Evolutionary conservation across 2,797 vertebrate genomes (phyloP).

Genomic region (Rallus crepitans): DNA sequence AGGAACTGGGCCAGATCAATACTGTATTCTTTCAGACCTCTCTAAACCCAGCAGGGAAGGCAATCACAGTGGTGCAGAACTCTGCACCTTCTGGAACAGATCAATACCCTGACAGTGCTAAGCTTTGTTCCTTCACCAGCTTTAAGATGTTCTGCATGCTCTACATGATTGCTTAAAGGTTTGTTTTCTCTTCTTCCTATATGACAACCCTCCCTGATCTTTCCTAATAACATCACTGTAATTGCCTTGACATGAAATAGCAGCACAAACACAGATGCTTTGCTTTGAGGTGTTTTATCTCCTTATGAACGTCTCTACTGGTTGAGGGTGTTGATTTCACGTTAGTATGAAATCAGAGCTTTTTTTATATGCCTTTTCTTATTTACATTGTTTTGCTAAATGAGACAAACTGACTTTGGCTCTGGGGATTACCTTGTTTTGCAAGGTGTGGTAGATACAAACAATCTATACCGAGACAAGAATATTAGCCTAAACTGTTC

Average conservation of each 20-base stretch:
- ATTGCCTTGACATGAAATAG: constrained; percentile 84
- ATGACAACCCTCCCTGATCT: constrained; percentile 79
- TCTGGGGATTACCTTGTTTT: not conserved
- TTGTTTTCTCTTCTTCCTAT: constrained; percentile 86
- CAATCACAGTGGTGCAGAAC: constrained; percentile 88
- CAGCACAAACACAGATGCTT: constrained; percentile 74
- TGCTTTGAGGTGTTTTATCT: constrained; percentile 76
- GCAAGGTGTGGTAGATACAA: not conserved
- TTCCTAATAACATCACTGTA: constrained; percentile 82
- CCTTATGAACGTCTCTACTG: constrained; percentile 59
- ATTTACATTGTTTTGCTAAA: constrained; percentile 58
- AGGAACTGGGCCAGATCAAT: constrained; percentile 93
- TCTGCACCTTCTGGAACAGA: constrained; percentile 91
- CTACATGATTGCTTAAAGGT: constrained; percentile 99
- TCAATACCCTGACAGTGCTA: constrained; percentile 93
- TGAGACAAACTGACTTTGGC: constrained; percentile 63
- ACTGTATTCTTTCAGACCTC: constrained; percentile 89
- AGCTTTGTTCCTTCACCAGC: constrained; percentile 94
- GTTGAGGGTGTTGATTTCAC: constrained; percentile 75
- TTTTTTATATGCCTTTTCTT: constrained; percentile 27
- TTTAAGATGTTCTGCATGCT: constrained; percentile 94
- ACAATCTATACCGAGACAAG: not conserved
- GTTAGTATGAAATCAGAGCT: constrained; percentile 61
- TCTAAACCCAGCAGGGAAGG: constrained; percentile 89
- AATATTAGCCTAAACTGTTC: constrained; percentile 51